Conservation (phyloP, 2,113 vertebrate species). For the Megaceryle torquata region DNA sequence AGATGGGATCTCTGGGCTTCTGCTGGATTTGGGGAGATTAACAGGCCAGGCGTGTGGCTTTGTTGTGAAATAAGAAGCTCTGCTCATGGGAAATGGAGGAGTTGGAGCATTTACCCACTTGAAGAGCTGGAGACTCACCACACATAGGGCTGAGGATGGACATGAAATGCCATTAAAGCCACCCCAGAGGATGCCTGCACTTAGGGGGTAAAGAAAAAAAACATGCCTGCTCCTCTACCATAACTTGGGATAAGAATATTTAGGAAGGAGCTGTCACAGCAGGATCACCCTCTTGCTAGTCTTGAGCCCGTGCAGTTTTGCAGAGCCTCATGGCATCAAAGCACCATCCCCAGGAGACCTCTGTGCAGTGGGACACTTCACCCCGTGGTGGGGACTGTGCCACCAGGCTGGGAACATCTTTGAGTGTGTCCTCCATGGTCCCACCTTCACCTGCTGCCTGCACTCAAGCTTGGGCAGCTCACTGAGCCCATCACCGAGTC, state of each 20-base stretch:
- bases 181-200: accelerated
- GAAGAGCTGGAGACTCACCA: too few relatives aligned
- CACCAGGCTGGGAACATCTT: background rate
- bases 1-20: background rate
- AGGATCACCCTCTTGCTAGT: background rate
- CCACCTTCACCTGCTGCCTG: background rate
- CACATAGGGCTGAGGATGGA: background rate
- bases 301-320: background rate
- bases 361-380: background rate
- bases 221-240: background rate
- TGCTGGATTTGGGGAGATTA: background rate
- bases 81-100: background rate
- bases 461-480: background rate
- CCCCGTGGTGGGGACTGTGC: accelerated
- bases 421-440: background rate
- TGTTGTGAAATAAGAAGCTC: background rate
- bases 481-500: background rate
- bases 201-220: background rate
- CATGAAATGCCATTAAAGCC: background rate
- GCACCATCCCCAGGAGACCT: background rate
- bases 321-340: background rate
- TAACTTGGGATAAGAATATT: background rate
- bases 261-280: background rate
- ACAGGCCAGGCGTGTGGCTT: background rate
- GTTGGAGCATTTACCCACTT: background rate